A percentile compares a stretch with the other conserved stretches of the same genome.
phyloP scores from a whole-genome alignment of 2,113 vertebrate genomes.

The Pycnonotus jocosus region DNA sequence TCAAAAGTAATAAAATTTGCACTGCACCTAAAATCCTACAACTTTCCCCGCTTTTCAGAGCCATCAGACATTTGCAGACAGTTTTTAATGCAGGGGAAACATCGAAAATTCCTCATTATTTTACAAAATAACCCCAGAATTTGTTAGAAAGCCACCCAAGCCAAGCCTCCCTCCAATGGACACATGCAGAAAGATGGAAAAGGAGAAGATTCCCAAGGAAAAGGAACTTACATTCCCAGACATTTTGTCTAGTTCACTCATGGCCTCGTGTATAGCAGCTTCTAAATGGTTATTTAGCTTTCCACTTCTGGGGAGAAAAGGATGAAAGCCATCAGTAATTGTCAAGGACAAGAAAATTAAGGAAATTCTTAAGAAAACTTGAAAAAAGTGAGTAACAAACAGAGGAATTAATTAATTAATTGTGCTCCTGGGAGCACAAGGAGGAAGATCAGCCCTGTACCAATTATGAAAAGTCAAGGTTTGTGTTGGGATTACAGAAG shows the following conservation, averaged over 20 bases:
- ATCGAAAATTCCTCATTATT: not conserved
- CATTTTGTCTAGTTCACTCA: constrained; percentile 98
- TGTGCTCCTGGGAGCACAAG: not conserved
- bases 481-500: not conserved
- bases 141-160: not conserved
- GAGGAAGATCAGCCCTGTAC: accelerated
- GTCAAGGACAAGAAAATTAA: not conserved
- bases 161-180: not conserved
- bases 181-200: not conserved
- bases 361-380: not conserved
- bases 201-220: not conserved
- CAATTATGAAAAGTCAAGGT: accelerated
- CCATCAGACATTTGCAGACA: not conserved
- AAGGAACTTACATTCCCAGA: constrained; percentile 90
- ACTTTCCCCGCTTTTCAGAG: not conserved
- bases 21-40: not conserved
- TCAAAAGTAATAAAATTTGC: not conserved
- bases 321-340: not conserved
- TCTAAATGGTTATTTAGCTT: constrained; percentile 98
- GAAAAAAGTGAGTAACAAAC: not conserved
- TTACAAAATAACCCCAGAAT: not conserved
- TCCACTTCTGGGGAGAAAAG: constrained; percentile 78
- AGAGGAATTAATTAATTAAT: not conserved
- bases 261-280: constrained; percentile 99
- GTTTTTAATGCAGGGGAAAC: not conserved